Conservation (phyloP, 2,888 invertebrate species). For the Agonum fuliginosum region DNA sequence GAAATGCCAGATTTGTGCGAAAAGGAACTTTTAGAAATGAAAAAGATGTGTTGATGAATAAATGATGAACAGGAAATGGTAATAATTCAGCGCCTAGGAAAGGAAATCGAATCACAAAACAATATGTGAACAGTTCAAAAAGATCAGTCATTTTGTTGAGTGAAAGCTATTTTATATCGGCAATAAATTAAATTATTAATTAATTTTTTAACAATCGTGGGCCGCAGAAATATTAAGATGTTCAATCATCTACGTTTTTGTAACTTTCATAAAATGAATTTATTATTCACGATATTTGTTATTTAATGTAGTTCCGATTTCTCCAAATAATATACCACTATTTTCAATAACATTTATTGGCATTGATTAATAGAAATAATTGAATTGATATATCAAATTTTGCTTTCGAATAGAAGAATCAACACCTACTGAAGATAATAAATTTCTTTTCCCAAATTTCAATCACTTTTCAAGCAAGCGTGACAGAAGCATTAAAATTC, state of each 20-base stretch:
- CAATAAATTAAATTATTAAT: conserved; percentile 25
- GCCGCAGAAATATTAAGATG: conserved; percentile 15
- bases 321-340: conserved; percentile 1
- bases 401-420: background rate
- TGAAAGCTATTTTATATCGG: conserved; percentile 23
- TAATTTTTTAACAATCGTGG: conserved; percentile 30
- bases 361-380: background rate
- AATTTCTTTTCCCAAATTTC: background rate
- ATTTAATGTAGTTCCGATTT: background rate
- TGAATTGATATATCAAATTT: conserved; percentile 9
- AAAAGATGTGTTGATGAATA: background rate
- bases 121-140: background rate
- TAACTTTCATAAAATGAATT: conserved; percentile 28
- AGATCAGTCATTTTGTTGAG: conserved; percentile 26
- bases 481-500: background rate
- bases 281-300: conserved; percentile 9
- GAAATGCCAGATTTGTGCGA: background rate
- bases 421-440: background rate
- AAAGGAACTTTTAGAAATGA: background rate
- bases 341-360: conserved; percentile 6
- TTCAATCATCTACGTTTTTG: background rate
- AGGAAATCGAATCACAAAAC: background rate
- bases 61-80: conserved; percentile 27
- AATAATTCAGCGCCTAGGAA: conserved; percentile 8
- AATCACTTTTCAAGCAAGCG: background rate